Conservation (phyloP, 2,113 vertebrate genomes). For the Mesembrinibis cayennensis region DNA sequence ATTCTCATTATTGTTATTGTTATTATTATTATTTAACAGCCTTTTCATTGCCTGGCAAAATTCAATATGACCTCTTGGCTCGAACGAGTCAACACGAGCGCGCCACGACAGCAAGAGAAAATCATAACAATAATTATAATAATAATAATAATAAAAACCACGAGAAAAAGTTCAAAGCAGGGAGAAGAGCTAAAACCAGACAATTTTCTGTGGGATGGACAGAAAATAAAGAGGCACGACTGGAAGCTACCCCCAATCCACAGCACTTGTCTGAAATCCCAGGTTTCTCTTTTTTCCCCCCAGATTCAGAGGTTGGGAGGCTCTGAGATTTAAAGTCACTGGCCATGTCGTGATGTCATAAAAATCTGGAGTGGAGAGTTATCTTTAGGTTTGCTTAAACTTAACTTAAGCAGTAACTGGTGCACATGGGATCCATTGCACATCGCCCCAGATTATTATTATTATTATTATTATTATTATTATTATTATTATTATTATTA, state of each 20-base stretch:
- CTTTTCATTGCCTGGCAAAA: neutral
- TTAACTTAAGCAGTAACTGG: slow-evolving; percentile 29
- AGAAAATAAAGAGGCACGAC: neutral
- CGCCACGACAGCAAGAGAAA: neutral
- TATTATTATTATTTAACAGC: neutral
- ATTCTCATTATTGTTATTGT: neutral
- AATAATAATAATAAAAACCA: neutral
- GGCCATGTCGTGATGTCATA: neutral
- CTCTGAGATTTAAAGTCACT: neutral
- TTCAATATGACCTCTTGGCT: neutral
- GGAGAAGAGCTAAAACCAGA: neutral
- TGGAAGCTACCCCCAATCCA: neutral
- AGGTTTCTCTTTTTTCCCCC: neutral
- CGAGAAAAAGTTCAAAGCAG: neutral
- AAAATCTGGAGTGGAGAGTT: slow-evolving; percentile 19
- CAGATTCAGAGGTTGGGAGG: neutral
- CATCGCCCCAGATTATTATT: neutral
- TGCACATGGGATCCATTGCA: neutral
- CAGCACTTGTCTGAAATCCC: neutral
- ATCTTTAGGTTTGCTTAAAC: slow-evolving; percentile 36
- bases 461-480: neutral
- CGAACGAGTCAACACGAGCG: neutral
- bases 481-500: neutral
- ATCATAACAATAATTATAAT: neutral
- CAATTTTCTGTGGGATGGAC: neutral